These are phyloP conservation scores for Drosophila guanche DNA, from an alignment of 1,140 invertebrate genomes.

Conservation along the genomic window DNA sequence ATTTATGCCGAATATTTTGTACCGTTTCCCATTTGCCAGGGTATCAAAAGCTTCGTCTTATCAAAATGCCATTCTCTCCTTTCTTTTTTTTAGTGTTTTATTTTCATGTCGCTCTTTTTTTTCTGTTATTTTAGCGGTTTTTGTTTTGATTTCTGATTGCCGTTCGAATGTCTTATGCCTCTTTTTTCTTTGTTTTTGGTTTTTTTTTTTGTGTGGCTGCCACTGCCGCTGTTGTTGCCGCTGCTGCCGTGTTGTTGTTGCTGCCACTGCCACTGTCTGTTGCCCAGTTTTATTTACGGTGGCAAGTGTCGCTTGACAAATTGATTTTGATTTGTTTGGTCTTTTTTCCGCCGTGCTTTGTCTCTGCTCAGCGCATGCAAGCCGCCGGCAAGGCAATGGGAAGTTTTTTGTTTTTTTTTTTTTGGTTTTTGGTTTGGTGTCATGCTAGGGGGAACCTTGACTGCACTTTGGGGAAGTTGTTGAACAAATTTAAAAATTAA, in stretches of 20 bases:
- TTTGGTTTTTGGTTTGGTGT: constrained; percentile 2
- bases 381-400: constrained; percentile 24
- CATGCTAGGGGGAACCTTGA: constrained; percentile 21
- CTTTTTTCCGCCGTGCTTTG: constrained; percentile 32
- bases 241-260: constrained; percentile 33
- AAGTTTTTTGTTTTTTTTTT: constrained; percentile 9
- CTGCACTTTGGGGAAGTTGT: constrained; percentile 20
- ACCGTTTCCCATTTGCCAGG: too few species aligned
- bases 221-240: constrained; percentile 35
- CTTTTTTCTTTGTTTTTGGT: constrained; percentile 8
- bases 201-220: constrained; percentile 20
- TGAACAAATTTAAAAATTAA: constrained; percentile 26
- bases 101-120: constrained; percentile 32
- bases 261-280: constrained; percentile 8
- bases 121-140: constrained; percentile 81
- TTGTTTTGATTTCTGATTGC: constrained; percentile 82
- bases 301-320: constrained; percentile 79
- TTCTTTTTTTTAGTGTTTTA: constrained; percentile 29
- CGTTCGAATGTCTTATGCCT: constrained; percentile 58
- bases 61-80: too few species aligned
- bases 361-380: constrained; percentile 10
- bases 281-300: constrained; percentile 69
- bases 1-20: too few species aligned
- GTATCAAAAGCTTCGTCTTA: too few species aligned
- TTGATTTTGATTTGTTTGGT: constrained; percentile 71